Base-by-base conservation (phyloP, 1,140 invertebrate species). In the Drosophila yakuba region DNA sequence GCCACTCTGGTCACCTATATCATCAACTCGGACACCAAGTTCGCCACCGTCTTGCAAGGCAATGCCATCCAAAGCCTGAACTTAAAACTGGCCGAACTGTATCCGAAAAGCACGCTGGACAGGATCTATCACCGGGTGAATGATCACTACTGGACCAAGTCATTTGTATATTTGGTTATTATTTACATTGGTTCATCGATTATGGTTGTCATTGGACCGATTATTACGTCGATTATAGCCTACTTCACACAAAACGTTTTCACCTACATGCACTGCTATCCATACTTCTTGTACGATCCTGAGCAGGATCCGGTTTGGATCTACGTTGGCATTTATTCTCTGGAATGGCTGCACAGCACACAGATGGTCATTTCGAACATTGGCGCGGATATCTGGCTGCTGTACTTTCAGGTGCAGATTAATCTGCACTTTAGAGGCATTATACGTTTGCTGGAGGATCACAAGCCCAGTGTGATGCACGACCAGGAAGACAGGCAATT, bases 341-440 rank as follows among this genome's bases (percentile, higher is more conserved):
- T 71, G 4, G 85, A 90, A 35, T 61, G 61, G 41, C n/a, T 78
- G 23, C 78, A 90, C 54, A 76, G 73, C 39, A 64, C 69, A 8
- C 67, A 75, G 1, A 69, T 83, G 54, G 66, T 80, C 17, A 57
- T 72, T 12, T 77, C 61, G 12, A 84, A 79, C 25, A 58, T 79
- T 6, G 55, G 58, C 43, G 62, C 78, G 0, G 84, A 90, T 57
- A 59, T 79, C 6, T 90, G 67, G 78, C 59, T 90, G 12, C 45
- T 89, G 0, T 74, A 50, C 28, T 84, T 89, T 52, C 55, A 74
- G 7, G 45, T 60, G 3, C 85, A 89, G 45, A 69, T 90, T 7
- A 79, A 78, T 56, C 74, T 90, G 56, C 85, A 90, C 20, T 71
- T 90, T 3, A 71, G 72, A 25, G 63, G 69, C 14, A 48, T 89